Base-by-base conservation (phyloP, 92 coral and sea anemone species). In the Epizoanthus illoricatus region DNA sequence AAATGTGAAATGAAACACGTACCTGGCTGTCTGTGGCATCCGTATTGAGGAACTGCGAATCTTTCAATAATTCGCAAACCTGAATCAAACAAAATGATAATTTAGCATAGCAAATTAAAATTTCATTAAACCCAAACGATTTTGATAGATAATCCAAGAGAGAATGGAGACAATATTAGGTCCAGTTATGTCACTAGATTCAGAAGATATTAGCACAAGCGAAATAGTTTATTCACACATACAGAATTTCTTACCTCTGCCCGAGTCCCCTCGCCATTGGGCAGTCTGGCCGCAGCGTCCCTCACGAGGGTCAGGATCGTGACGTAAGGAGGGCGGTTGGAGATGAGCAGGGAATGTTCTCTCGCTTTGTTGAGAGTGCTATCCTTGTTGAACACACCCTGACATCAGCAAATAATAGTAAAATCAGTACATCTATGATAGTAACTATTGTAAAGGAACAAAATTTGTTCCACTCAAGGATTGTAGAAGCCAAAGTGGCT, bases 251-350 rank as follows among this genome's bases (percentile, higher is more conserved):
- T 11, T 84, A 93, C 99, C 92, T 97, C 99, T 18, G 99, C 99
- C 75, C 99, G 86, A 47, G 99, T 97, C 58, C 99, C 99, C 90
- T 97, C 99, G 68, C 99, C 99, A 33, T 97, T 97, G 12, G 99
- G 99, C 57, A 97, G 89, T 62, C 99, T 83, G 64, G 99, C 97
- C 15, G 99, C 99, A 21, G 99, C 99, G 75, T 97, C 99, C 80
- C 99, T 83, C 7, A 97, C 99, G 62, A 97, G 92, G 5, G 99
- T 97, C 65, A 97, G 85, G 67, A 97, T 97, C 5, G 99, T 97
- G 85, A 97, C 99, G 87, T 94, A 97, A 1, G 99, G 99, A 42
- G 99, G 99, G 28, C 99, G 94, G 69, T 88, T 84, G 63, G 99
- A 97, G 16, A 89, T 90, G 24, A 97, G 88, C 61, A 97, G 88